Evolutionary conservation across 2,797 vertebrate species (phyloP).

Genomic region (Ctenopoma kingsleyae): DNA sequence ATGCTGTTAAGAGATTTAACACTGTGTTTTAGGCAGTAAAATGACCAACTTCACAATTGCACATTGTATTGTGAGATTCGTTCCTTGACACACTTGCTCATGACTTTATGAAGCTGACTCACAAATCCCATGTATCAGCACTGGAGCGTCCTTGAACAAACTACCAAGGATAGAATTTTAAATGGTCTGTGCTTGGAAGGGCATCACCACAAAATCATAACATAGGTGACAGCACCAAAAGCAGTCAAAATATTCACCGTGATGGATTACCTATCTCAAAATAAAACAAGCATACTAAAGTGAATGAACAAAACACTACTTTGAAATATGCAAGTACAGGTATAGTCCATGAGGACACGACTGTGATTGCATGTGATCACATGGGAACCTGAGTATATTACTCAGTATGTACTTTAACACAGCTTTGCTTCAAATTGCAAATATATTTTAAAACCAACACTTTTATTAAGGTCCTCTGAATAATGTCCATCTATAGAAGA

Average conservation of each 20-base stretch:
- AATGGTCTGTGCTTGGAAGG: background rate
- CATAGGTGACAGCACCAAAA: background rate
- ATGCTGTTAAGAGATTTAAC: constrained; percentile 1
- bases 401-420: background rate
- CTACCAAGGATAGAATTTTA: background rate
- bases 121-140: background rate
- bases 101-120: too few species aligned
- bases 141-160: background rate
- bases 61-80: background rate
- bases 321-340: background rate
- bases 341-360: background rate
- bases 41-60: background rate
- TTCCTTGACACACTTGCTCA: background rate
- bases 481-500: background rate
- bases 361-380: background rate
- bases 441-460: background rate
- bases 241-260: background rate
- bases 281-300: background rate
- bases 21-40: constrained; percentile 1
- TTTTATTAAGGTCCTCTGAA: background rate
- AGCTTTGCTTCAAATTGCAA: background rate
- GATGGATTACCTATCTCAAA: background rate
- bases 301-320: background rate
- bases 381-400: background rate
- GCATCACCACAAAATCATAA: constrained; percentile 8